Conservation (phyloP, 2,888 invertebrate species). For the Chorisops tibialis region DNA sequence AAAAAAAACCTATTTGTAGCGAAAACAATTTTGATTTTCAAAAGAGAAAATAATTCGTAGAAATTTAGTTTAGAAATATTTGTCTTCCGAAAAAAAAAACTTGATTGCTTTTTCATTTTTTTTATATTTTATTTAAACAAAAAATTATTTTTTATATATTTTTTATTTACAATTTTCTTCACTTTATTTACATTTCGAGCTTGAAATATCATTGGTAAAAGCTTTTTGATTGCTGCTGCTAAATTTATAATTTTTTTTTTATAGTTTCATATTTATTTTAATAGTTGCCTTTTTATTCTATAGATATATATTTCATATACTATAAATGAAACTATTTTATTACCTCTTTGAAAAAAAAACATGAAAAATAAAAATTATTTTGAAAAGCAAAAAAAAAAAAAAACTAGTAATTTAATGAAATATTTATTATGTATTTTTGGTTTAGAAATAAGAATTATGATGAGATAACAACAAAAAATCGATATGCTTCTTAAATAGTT, state of each 20-base stretch:
- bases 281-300: too few species aligned
- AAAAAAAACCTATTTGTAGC: not conserved
- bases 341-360: constrained; percentile 1
- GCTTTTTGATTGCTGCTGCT: not conserved
- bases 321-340: constrained; percentile 6
- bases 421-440: constrained; percentile 14
- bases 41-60: constrained; percentile 5
- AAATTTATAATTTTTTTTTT: not conserved
- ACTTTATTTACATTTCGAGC: not conserved
- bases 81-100: constrained; percentile 20
- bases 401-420: constrained; percentile 19
- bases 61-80: constrained; percentile 9
- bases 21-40: not conserved
- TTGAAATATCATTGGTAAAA: not conserved
- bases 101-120: constrained; percentile 16
- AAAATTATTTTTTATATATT: constrained; percentile 4
- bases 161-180: constrained; percentile 5
- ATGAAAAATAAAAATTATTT: not conserved
- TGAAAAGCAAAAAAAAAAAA: constrained; percentile 8
- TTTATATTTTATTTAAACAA: constrained; percentile 4
- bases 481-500: constrained; percentile 20
- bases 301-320: too few species aligned
- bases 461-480: constrained; percentile 4
- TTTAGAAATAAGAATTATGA: not conserved
- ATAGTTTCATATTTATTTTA: too few species aligned